Evolutionary conservation across 1,140 invertebrate species (phyloP).

Genomic region (Aphelinus atriplicis): DNA sequence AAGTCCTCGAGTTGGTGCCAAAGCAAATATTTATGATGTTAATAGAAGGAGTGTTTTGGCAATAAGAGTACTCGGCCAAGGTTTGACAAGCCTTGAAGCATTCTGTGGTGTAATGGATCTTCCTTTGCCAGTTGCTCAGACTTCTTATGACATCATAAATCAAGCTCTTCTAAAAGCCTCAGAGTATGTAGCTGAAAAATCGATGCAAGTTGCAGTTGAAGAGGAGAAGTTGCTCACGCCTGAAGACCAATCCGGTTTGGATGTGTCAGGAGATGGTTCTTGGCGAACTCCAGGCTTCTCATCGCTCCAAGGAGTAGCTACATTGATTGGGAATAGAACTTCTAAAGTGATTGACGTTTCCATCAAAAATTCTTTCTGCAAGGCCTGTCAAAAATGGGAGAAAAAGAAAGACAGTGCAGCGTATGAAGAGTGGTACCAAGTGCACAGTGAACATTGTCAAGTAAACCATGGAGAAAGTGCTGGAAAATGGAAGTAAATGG

Average conservation of each 20-base stretch:
- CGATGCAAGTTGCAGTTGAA: conserved; percentile 8
- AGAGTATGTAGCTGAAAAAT: conserved; percentile 9
- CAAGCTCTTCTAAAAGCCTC: conserved; percentile 7
- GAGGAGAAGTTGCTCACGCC: conserved; percentile 7
- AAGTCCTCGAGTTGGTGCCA: too few species aligned
- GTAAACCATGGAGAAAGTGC: not conserved
- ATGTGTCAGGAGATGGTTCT: conserved; percentile 8
- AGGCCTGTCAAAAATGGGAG: not conserved
- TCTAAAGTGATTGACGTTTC: conserved; percentile 11
- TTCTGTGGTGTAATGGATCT: not conserved
- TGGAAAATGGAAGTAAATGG: not conserved
- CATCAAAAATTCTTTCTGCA: conserved; percentile 7
- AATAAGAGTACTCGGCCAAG: not conserved
- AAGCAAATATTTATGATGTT: conserved; percentile 14
- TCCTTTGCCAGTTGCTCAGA: conserved; percentile 14
- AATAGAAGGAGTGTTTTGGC: conserved; percentile 27
- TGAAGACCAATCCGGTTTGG: not conserved
- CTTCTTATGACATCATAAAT: conserved; percentile 26
- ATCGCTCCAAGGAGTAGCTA: not conserved
- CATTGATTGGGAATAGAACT: conserved; percentile 1
- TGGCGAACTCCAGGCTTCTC: too few species aligned
- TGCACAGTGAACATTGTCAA: not conserved
- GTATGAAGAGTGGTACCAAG: conserved; percentile 13
- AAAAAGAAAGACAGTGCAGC: not conserved
- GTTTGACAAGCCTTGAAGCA: too few species aligned